Evolutionary conservation across 2,888 invertebrate genomes (phyloP), one percentile per base, ranked within the genome.

Genomic region (Stegana nigrithorax): DNA sequence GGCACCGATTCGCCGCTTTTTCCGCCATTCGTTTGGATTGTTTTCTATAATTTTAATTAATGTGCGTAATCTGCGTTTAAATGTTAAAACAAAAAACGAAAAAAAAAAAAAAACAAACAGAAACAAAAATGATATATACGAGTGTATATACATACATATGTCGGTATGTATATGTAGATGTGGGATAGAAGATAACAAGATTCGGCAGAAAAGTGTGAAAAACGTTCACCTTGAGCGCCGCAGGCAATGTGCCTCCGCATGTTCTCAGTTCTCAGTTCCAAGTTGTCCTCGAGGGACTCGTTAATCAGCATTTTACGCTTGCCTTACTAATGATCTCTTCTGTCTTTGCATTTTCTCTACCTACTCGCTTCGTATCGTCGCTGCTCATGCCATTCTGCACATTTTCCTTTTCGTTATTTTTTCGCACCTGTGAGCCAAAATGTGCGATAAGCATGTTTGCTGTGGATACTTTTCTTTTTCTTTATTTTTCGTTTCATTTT

Each of bases 261-360:
- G 10, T 21, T 10, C n/a, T 21, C 5, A 10, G 17, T 45, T 45
- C 21, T 10, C 19, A 19, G 10, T n/a, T 21, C 21, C n/a, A 25
- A 50, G 50, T 26, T 63, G 58, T 53, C 56, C 75, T 66, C 74
- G 29, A 59, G 72, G 74, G 80, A 75, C 72, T 80, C 75, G 75
- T 76, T 80, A 80, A 76, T 76, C 75, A 78, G 74, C 78, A 71
- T 78, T 76, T 80, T 78, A 75, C 78, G 78, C 76, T 73, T 72
- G 68, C 74, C 74, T 72, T 65, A 68, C 80, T 76, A 80, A 76
- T 76, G 75, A 76, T 76, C 42, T 72, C 71, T 72, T 66, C 72
- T 68, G 21, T 19, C 25, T 8, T 50, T 14, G 60, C 68, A n/a
- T n/a, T 47, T 59, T 67, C 60, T 50, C 69, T n/a, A 64, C 71